phyloP scores from a whole-genome alignment of 64 coral and sea anemone genomes.

The Dendronephthya gigantea region DNA sequence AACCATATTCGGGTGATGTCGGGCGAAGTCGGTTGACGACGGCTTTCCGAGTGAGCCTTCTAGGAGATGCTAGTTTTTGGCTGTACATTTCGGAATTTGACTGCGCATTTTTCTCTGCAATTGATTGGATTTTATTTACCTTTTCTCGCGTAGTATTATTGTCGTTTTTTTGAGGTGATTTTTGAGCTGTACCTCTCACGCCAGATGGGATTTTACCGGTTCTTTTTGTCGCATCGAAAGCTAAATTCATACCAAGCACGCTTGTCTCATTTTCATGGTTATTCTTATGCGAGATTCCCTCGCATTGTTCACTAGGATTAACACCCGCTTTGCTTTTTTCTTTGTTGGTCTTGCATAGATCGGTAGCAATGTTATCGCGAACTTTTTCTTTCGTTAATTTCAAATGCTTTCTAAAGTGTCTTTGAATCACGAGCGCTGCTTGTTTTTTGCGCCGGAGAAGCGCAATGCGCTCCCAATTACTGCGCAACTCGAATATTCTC shows the following conservation, averaged over 20 bases:
- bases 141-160: background rate
- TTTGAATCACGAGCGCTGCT: background rate
- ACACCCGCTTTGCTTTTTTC: no score
- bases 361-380: background rate
- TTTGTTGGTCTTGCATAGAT: background rate
- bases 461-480: background rate
- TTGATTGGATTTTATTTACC: background rate
- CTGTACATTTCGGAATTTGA: no score
- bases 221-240: no score
- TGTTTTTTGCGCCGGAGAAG: background rate
- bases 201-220: background rate
- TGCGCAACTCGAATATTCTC: background rate
- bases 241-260: no score
- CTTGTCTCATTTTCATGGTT: no score
- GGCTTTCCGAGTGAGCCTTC: background rate
- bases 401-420: background rate
- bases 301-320: no score
- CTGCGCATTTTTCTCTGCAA: background rate
- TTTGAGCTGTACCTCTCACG: background rate
- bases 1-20: background rate
- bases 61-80: background rate
- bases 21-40: background rate
- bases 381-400: no score
- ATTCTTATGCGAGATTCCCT: no score
- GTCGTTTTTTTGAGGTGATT: background rate